Base-by-base conservation (phyloP, 1,140 invertebrate genomes). In the Acromyrmex charruanus region DNA sequence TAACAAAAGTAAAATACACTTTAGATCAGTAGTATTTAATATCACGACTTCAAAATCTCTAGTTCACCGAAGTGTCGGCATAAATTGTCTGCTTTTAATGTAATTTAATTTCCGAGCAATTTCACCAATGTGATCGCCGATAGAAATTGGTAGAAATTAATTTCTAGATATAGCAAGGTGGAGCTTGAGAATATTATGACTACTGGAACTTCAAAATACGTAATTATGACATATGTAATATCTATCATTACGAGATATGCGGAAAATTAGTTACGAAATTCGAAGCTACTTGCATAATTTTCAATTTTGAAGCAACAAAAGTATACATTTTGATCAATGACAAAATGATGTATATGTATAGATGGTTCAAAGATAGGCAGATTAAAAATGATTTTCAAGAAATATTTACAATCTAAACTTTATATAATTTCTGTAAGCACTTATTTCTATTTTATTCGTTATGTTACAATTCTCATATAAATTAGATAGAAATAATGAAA, bases 31-130 rank as follows among this genome's bases (percentile, higher is more conserved):
- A 28, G 16, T 31, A 28, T 39, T 53, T 49, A 35, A 66, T 66
- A 55, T 44, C 55, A 25, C 18, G 18, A 18, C 12, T 28, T 21
- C 1, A 51, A 35, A 44, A 21, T n/a, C 16, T 72, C 55, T 5
- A 16, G 2, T 28, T 51, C 35, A 44, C 7, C 12, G 14, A 59
- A 6, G 12, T 66, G 28, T 25, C 7, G 58, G 5, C 14, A 63
- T 61, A 35, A 39, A 28, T 14, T 53, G 28, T 12, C 18, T 10
- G 16, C 44, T 51, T 51, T 68, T 55, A 49, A 80, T 28, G 49
- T 49, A 69, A 80, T 80, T 58, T 80, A 58, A 55, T 80, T 68
- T 51, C 49, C 77, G 63, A 55, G 39, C 63, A 68, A 80, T 68
- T 68, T 80, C 31, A 69, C 21, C 28, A 31, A 39, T n/a, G 21